Conservation (phyloP, 2,888 invertebrate species). For the Helleia helle region DNA sequence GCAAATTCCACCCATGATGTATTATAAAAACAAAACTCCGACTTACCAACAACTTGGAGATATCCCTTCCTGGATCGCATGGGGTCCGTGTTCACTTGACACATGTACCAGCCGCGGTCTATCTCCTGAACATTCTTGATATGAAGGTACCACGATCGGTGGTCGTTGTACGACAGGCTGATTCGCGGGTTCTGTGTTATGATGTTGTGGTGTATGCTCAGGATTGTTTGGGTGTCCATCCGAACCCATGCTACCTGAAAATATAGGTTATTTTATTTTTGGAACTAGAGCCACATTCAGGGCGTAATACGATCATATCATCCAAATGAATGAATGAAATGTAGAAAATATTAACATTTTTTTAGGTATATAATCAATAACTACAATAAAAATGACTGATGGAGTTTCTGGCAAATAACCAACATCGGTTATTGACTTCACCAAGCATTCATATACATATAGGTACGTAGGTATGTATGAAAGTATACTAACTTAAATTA, state of each 20-base stretch:
- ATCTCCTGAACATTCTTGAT: slow-evolving; percentile 90
- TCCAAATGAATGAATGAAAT: no score
- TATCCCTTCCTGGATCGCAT: slow-evolving; percentile 93
- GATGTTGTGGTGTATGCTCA: slow-evolving; percentile 93
- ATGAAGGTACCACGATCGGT: slow-evolving; percentile 93
- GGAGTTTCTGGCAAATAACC: no score
- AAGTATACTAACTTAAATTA: no score
- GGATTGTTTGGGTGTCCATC: slow-evolving; percentile 92
- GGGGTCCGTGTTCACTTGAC: slow-evolving; percentile 95
- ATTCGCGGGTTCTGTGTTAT: slow-evolving; percentile 93
- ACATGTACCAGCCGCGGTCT: slow-evolving; percentile 94
- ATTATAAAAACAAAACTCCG: not conserved
- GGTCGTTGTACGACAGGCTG: slow-evolving; percentile 89
- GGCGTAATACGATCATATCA: no score
- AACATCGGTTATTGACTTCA: no score
- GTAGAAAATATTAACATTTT: no score
- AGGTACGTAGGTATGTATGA: no score
- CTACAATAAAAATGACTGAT: no score
- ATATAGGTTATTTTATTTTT: not conserved
- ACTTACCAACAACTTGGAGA: slow-evolving; percentile 92
- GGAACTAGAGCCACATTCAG: no score
- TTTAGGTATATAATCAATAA: no score
- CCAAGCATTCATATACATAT: no score
- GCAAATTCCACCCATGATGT: no score
- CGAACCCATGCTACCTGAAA: slow-evolving; percentile 92